These are phyloP conservation scores for Crossocerus cetratus DNA, from an alignment of 2,888 invertebrate genomes.

Conservation along the genomic window DNA sequence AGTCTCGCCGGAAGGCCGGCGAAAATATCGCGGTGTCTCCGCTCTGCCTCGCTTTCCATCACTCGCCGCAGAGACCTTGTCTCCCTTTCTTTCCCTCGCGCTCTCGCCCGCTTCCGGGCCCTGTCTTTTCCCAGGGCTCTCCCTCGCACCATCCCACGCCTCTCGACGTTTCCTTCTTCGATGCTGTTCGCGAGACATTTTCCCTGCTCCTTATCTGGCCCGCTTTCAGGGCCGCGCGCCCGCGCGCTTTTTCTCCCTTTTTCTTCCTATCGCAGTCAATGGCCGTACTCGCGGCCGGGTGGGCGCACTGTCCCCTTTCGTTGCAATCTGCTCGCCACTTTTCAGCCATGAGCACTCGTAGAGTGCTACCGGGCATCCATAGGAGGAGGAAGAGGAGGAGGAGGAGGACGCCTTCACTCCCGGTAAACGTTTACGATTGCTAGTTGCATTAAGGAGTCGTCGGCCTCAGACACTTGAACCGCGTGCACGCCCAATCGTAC, in stretches of 20 bases:
- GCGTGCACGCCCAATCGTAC: slow-evolving; percentile 6
- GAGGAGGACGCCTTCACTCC: slow-evolving; percentile 38
- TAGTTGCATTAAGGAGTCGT: slow-evolving; percentile 48
- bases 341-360: slow-evolving; percentile 24
- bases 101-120: neutral
- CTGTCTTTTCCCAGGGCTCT: neutral
- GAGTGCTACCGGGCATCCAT: neutral
- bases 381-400: neutral
- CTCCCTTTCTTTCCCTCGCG: neutral
- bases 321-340: slow-evolving; percentile 66
- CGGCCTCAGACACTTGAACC: slow-evolving; percentile 20
- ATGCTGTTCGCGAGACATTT: slow-evolving; percentile 27
- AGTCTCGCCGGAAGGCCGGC: slow-evolving; percentile 26
- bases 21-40: slow-evolving; percentile 42
- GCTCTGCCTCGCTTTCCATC: slow-evolving; percentile 15
- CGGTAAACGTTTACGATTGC: slow-evolving; percentile 63
- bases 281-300: slow-evolving; percentile 31
- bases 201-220: slow-evolving; percentile 44
- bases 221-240: slow-evolving; percentile 30
- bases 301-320: slow-evolving; percentile 51
- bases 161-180: slow-evolving; percentile 10
- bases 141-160: slow-evolving; percentile 13
- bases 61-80: slow-evolving; percentile 19
- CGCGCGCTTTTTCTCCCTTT: slow-evolving; percentile 24
- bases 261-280: slow-evolving; percentile 54